phyloP scores from a whole-genome alignment of 1,140 invertebrate genomes.

The Diorhabda sublineata region DNA sequence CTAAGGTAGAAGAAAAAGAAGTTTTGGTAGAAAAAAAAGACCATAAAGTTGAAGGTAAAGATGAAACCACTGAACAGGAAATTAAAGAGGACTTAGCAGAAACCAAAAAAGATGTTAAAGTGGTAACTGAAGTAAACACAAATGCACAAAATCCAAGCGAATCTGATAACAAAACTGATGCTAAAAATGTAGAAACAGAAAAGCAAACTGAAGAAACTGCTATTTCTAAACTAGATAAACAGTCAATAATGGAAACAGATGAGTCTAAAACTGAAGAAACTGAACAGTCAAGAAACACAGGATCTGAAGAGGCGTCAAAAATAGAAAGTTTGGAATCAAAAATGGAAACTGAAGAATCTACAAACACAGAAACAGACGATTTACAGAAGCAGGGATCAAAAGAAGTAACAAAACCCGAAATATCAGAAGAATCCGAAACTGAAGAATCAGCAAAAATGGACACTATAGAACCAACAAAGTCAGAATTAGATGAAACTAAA shows the following conservation, averaged over 20 bases:
- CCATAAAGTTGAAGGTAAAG: neutral
- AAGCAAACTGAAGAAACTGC: constrained; percentile 8
- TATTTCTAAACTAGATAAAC: constrained; percentile 1
- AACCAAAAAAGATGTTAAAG: neutral
- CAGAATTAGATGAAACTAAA: constrained; percentile 7
- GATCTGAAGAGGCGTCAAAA: neutral
- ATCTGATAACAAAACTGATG: neutral
- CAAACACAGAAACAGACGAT: constrained; percentile 13
- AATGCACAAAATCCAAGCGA: constrained; percentile 8
- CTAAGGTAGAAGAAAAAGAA: constrained; percentile 5
- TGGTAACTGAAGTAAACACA: constrained; percentile 6
- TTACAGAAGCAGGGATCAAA: neutral
- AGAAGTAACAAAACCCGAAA: constrained; percentile 4
- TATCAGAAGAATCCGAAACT: neutral
- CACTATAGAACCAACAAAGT: constrained; percentile 16
- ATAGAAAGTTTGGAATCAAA: neutral
- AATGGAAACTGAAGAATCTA: constrained; percentile 12
- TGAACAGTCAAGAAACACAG: neutral
- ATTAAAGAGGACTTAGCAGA: neutral
- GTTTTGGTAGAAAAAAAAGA: neutral
- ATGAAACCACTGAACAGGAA: neutral
- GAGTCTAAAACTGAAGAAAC: constrained; percentile 13
- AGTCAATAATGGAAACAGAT: constrained; percentile 5
- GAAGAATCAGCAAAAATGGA: constrained; percentile 17
- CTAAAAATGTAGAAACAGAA: constrained; percentile 12